Percentiles rank a stretch among this genome's conserved stretches.
Evolutionary conservation across 2,113 vertebrate genomes (phyloP).

Genomic region (Passer montanus): DNA sequence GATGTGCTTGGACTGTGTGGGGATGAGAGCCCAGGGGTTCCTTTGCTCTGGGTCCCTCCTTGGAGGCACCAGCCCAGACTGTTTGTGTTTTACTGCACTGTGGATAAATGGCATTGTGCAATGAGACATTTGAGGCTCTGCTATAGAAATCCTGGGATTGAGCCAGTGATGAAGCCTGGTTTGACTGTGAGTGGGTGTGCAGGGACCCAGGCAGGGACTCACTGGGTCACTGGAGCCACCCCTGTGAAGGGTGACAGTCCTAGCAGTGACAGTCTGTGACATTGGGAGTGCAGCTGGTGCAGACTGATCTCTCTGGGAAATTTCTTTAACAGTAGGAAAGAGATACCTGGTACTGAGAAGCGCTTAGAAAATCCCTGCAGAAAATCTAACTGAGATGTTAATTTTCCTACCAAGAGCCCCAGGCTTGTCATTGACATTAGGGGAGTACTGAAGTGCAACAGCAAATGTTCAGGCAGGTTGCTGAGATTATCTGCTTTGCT

Average conservation of each 20-base stretch:
- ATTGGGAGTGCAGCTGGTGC: too few relatives aligned
- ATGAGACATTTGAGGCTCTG: fast-evolving
- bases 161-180: fast-evolving
- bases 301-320: not conserved
- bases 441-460: not conserved
- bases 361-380: not conserved
- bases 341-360: not conserved
- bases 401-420: conserved; percentile 1
- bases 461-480: not conserved
- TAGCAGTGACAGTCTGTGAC: not conserved
- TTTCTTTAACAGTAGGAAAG: not conserved
- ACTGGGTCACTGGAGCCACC: not conserved
- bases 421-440: conserved; percentile 1
- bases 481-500: conserved; percentile 13
- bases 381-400: not conserved
- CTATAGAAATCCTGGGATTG: fast-evolving
- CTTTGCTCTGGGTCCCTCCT: not conserved
- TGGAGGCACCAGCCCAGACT: not conserved
- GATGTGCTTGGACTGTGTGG: fast-evolving
- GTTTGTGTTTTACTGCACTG: not conserved
- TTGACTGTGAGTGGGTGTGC: not conserved
- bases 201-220: not conserved
- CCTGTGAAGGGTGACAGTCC: not conserved
- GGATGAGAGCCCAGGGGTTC: not conserved
- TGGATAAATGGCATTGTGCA: not conserved